These are phyloP conservation scores for Phalangium opilio DNA, from an alignment of 2,888 invertebrate species.

Conservation along the genomic window DNA sequence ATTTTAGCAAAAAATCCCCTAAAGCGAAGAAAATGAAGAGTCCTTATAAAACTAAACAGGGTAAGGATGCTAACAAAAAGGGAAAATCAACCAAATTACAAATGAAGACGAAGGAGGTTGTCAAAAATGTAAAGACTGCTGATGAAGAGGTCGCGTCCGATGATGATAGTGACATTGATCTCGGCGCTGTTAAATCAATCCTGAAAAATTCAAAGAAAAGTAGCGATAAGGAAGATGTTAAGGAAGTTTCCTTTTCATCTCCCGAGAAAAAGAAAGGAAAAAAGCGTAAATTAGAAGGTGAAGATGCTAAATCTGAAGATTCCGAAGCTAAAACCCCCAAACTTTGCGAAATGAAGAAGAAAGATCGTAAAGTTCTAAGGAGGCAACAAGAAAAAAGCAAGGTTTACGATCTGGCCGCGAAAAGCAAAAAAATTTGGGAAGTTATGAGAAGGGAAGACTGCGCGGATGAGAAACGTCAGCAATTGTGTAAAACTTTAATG, in stretches of 20 bases:
- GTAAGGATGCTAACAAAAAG: too few species aligned
- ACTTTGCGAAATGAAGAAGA: conserved; percentile 3
- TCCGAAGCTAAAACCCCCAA: neutral
- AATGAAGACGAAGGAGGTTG: too few species aligned
- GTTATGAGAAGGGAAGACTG: conserved; percentile 10
- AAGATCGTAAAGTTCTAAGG: conserved; percentile 1
- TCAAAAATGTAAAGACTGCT: too few species aligned
- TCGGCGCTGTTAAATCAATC: too few species aligned
- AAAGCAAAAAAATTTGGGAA: conserved; percentile 14
- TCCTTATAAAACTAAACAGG: too few species aligned
- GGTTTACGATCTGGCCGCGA: conserved; percentile 29
- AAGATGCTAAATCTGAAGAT: neutral
- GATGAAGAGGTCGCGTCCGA: neutral
- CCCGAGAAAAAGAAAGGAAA: neutral
- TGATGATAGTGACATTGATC: neutral
- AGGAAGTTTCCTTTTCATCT: too few species aligned
- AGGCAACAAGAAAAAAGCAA: conserved; percentile 5
- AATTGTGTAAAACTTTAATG: conserved; percentile 8
- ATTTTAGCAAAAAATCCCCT: too few species aligned
- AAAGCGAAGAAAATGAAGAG: too few species aligned
- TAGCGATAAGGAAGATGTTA: neutral
- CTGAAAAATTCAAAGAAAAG: too few species aligned
- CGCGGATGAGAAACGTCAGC: conserved; percentile 5
- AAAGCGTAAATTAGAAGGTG: neutral
- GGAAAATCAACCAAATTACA: too few species aligned